Evolutionary conservation across 2,113 vertebrate genomes (phyloP).

Genomic region (Callopanchax toddi): DNA sequence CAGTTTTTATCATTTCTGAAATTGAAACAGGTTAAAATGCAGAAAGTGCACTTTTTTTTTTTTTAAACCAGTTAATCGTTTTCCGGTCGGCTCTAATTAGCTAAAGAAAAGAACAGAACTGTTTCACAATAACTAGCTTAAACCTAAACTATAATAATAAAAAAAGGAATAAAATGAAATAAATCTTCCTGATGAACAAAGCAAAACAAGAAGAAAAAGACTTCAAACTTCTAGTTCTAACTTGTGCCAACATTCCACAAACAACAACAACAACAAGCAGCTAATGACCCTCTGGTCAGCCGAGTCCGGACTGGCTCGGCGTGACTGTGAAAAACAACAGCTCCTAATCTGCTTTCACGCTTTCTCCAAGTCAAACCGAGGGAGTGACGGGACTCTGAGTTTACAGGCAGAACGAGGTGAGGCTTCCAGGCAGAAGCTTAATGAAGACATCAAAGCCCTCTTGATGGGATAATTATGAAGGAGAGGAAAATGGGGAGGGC

Average conservation of each 20-base stretch:
- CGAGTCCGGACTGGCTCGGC: constrained; percentile 66
- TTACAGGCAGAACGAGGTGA: constrained; percentile 72
- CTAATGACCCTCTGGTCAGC: constrained; percentile 72
- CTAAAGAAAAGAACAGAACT: not conserved
- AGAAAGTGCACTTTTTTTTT: too few relatives aligned
- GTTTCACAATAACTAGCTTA: not conserved
- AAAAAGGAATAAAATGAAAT: not conserved
- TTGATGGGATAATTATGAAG: constrained; percentile 69
- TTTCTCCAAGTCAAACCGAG: constrained; percentile 71
- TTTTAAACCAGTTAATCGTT: too few relatives aligned
- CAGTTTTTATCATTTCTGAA: too few relatives aligned
- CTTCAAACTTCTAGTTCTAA: constrained; percentile 27
- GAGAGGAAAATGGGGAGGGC: constrained; percentile 5
- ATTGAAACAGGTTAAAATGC: too few relatives aligned
- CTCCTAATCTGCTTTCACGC: constrained; percentile 77
- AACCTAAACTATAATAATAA: not conserved
- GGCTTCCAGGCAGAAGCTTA: constrained; percentile 65
- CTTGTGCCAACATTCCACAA: constrained; percentile 71
- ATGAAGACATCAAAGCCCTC: constrained; percentile 67
- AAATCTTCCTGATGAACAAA: constrained; percentile 1
- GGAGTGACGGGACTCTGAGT: constrained; percentile 65
- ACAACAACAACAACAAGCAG: constrained; percentile 67
- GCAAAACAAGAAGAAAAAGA: constrained; percentile 31
- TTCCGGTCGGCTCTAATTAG: too few relatives aligned
- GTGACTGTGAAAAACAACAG: constrained; percentile 75